These are phyloP conservation scores for Bos javanicus DNA, from an alignment of 2,113 vertebrate species.

Conservation along the genomic window DNA sequence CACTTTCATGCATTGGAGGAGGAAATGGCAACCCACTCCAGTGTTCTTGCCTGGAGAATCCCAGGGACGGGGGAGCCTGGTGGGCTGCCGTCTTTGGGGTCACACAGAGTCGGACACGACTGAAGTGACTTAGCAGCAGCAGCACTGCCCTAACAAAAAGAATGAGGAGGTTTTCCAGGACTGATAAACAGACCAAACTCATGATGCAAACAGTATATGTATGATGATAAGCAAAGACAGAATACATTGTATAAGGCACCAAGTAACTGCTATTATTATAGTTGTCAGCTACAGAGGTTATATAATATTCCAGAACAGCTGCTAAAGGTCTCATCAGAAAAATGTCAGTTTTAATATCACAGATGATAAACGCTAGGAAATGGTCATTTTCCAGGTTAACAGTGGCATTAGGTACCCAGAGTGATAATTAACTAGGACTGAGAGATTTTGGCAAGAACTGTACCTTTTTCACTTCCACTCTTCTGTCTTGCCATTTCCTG, in stretches of 20 bases:
- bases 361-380: background rate
- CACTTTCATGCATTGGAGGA: too few relatives aligned
- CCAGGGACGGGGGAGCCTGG: too few relatives aligned
- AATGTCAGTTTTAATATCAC: background rate
- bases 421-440: background rate
- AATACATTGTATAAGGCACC: background rate
- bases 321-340: background rate
- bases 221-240: background rate
- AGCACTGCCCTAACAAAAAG: background rate
- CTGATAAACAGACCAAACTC: background rate
- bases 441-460: background rate
- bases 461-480: slow-evolving; percentile 71
- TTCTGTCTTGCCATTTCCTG: slow-evolving; percentile 76
- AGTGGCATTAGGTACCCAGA: background rate
- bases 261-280: background rate
- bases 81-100: too few relatives aligned
- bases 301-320: background rate
- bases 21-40: too few relatives aligned
- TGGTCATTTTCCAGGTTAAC: background rate
- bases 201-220: background rate
- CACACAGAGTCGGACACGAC: too few relatives aligned
- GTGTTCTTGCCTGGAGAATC: too few relatives aligned
- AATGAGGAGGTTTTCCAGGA: background rate
- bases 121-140: too few relatives aligned
- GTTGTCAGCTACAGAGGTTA: background rate